phyloP scores from a whole-genome alignment of 2,888 invertebrate species.

The Meteorus cinctellus region DNA sequence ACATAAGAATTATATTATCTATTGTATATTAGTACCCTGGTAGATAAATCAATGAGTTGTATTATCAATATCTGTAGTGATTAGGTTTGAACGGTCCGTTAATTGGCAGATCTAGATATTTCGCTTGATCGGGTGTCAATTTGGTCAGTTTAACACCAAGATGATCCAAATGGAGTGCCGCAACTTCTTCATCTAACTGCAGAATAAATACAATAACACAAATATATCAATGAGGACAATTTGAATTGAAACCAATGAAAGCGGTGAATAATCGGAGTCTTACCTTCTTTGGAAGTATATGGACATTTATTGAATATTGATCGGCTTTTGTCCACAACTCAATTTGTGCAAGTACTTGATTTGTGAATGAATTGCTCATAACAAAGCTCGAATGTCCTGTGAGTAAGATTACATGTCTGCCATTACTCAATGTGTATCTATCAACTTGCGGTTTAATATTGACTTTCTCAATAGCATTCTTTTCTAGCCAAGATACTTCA shows the following conservation, averaged over 20 bases:
- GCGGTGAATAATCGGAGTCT: slow-evolving; percentile 33
- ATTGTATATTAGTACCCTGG: too few species aligned
- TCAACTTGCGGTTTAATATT: slow-evolving; percentile 99
- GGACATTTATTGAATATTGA: slow-evolving; percentile 90
- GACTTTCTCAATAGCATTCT: slow-evolving; percentile 89
- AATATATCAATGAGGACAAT: neutral
- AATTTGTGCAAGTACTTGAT: slow-evolving; percentile 99
- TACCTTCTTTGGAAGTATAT: slow-evolving; percentile 93
- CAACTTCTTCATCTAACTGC: slow-evolving; percentile 96
- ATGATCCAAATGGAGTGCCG: slow-evolving; percentile 94
- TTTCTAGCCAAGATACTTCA: slow-evolving; percentile 95
- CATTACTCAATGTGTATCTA: slow-evolving; percentile 90
- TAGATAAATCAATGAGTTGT: neutral
- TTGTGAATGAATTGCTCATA: slow-evolving; percentile 99
- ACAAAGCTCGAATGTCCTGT: slow-evolving; percentile 99
- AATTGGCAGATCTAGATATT: slow-evolving; percentile 89
- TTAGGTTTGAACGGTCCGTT: slow-evolving; percentile 98
- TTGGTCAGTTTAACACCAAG: slow-evolving; percentile 97
- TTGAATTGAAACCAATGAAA: neutral
- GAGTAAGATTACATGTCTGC: slow-evolving; percentile 93
- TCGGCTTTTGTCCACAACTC: slow-evolving; percentile 95
- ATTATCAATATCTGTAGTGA: slow-evolving; percentile 92
- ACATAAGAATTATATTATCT: too few species aligned
- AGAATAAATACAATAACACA: slow-evolving; percentile 15
- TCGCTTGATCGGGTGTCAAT: slow-evolving; percentile 88